Conservation (phyloP, 2,113 vertebrate genomes). For the Myotis yumanensis region DNA sequence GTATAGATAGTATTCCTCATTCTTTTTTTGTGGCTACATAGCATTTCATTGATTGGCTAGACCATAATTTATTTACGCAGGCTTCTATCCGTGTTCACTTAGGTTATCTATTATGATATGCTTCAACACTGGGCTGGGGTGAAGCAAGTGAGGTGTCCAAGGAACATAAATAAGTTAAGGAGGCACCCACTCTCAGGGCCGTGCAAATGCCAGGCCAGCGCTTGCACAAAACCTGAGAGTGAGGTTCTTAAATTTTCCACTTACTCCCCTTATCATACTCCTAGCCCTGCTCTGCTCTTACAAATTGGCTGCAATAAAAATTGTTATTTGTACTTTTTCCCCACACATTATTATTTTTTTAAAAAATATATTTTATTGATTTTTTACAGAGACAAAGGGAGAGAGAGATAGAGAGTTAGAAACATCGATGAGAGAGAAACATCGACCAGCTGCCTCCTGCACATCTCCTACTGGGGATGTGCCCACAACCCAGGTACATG, state of each 20-base stretch:
- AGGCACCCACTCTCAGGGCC: neutral
- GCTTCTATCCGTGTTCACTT: neutral
- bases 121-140: neutral
- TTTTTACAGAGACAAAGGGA: no score
- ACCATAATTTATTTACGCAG: neutral
- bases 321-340: neutral
- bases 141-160: neutral
- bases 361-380: no score
- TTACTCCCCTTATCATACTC: neutral
- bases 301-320: neutral
- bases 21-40: neutral
- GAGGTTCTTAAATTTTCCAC: neutral
- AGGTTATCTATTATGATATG: neutral
- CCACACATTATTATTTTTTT: neutral
- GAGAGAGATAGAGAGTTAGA: no score
- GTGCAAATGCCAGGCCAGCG: neutral
- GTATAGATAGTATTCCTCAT: neutral
- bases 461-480: no score
- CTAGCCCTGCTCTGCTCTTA: neutral
- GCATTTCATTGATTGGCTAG: neutral
- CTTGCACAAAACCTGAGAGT: neutral
- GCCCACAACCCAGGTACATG: no score
- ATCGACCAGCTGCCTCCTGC: no score
- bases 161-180: neutral
- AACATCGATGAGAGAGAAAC: no score